Conservation (phyloP, 1,140 invertebrate species). For the Diploscapter pachys region DNA sequence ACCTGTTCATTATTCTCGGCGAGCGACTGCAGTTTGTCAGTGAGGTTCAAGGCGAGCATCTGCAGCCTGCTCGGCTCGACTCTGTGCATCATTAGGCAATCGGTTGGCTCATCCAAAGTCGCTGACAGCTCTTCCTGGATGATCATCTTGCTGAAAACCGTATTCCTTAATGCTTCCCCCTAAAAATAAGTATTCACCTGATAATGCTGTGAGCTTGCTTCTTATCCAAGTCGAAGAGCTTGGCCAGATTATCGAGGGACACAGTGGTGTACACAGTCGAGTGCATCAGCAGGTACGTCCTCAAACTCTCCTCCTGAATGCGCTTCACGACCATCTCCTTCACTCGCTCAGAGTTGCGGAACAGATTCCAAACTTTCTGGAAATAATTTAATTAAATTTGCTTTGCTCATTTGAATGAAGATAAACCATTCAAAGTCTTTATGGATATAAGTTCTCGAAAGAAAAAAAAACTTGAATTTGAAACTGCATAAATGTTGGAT, state of each 20-base stretch:
- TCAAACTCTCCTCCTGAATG: slow-evolving; percentile 91
- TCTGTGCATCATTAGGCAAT: slow-evolving; percentile 96
- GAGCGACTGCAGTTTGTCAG: slow-evolving; percentile 86
- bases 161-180: background rate
- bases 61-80: slow-evolving; percentile 95
- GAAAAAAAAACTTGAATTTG: background rate
- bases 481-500: no score
- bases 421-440: no score
- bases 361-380: slow-evolving; percentile 83
- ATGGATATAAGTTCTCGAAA: background rate
- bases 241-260: slow-evolving; percentile 76
- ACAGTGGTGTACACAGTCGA: slow-evolving; percentile 95
- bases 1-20: slow-evolving; percentile 95
- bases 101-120: slow-evolving; percentile 92
- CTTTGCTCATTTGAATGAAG: no score
- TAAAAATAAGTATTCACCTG: slow-evolving; percentile 59
- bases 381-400: background rate
- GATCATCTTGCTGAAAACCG: slow-evolving; percentile 83
- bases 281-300: slow-evolving; percentile 94
- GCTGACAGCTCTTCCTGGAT: slow-evolving; percentile 90
- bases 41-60: slow-evolving; percentile 86
- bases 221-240: slow-evolving; percentile 89
- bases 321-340: slow-evolving; percentile 85
- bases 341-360: slow-evolving; percentile 87
- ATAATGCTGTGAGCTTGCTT: slow-evolving; percentile 88